These are phyloP conservation scores for Cantharis nigra DNA, from an alignment of 2,888 invertebrate genomes.

Conservation along the genomic window DNA sequence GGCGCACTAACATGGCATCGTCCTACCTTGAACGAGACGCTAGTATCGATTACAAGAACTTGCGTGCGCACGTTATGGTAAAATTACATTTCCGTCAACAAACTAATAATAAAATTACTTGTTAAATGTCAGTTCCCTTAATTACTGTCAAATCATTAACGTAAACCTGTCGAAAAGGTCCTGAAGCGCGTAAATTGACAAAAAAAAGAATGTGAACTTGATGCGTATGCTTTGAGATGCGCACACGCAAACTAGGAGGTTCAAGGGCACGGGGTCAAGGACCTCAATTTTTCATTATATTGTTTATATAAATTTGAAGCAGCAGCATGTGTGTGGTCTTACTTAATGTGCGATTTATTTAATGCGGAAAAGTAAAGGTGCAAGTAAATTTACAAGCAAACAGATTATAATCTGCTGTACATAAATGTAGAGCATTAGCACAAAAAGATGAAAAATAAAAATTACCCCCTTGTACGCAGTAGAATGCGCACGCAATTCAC, in stretches of 20 bases:
- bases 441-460: slow-evolving; percentile 19
- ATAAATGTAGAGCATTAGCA: slow-evolving; percentile 25
- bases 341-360: slow-evolving; percentile 10
- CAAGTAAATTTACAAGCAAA: background rate
- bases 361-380: background rate
- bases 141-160: background rate
- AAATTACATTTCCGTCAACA: slow-evolving; percentile 39
- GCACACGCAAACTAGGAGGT: slow-evolving; percentile 37
- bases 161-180: background rate
- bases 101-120: slow-evolving; percentile 2
- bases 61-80: slow-evolving; percentile 22
- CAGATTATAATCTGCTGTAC: slow-evolving; percentile 8
- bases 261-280: slow-evolving; percentile 51
- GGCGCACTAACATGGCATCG: slow-evolving; percentile 40
- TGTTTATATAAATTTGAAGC: background rate
- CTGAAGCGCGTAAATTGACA: background rate
- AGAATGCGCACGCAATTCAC: slow-evolving; percentile 42
- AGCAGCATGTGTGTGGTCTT: background rate
- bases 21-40: slow-evolving; percentile 42
- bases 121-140: background rate
- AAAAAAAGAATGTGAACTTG: background rate
- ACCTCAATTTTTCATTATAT: slow-evolving; percentile 24
- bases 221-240: slow-evolving; percentile 24
- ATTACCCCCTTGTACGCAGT: slow-evolving; percentile 26
- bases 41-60: slow-evolving; percentile 33